A percentile compares a stretch with the other conserved stretches of the same genome.
Conservation (phyloP, 2,888 invertebrate species). For the Archaeoteleia sp. region DNA sequence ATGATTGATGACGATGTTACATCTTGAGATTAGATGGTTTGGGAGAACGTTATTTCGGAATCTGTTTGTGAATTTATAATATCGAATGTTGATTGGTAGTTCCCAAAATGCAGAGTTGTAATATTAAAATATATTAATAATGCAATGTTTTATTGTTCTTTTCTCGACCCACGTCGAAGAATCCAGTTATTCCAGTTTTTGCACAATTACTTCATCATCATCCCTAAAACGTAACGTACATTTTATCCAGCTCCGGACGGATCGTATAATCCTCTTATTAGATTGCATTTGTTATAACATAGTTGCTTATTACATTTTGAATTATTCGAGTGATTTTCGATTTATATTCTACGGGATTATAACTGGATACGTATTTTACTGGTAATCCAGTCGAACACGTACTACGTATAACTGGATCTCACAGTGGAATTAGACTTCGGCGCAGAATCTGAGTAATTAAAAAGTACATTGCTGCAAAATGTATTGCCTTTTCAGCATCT, state of each 20-base stretch:
- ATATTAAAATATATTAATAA: no score
- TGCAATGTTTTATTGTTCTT: no score
- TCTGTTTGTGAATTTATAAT: no score
- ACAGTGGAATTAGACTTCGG: conserved; percentile 28
- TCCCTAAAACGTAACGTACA: background rate
- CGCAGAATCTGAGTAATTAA: conserved; percentile 40
- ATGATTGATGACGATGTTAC: no score
- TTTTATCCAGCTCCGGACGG: background rate
- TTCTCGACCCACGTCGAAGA: no score
- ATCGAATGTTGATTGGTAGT: no score
- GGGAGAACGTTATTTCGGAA: no score
- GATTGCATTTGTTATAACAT: conserved; percentile 26
- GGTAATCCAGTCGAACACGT: conserved; percentile 44
- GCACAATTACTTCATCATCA: background rate
- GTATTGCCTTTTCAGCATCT: conserved; percentile 5
- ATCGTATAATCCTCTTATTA: conserved; percentile 17
- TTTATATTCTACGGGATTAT: conserved; percentile 19
- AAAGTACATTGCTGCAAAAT: conserved; percentile 28
- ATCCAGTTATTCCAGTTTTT: background rate
- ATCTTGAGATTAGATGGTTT: no score
- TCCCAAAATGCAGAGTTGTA: no score
- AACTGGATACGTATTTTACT: conserved; percentile 36
- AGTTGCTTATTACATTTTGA: conserved; percentile 36
- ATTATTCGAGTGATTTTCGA: conserved; percentile 35
- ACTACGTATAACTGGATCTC: conserved; percentile 33